These are phyloP conservation scores for Actias luna DNA, from an alignment of 2,888 invertebrate species.

Conservation along the genomic window DNA sequence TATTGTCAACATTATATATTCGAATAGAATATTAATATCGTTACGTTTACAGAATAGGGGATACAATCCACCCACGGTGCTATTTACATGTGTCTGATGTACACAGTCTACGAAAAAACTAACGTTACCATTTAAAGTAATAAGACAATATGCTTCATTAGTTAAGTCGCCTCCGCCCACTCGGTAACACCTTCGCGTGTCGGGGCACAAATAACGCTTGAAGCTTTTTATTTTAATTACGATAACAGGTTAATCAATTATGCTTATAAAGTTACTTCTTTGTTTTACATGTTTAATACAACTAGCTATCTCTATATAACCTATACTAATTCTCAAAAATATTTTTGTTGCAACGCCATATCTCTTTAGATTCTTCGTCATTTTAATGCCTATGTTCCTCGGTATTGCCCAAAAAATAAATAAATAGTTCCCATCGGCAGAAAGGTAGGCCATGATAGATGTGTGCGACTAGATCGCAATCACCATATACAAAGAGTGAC, in stretches of 20 bases:
- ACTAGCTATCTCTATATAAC: too few species aligned
- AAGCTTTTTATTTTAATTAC: conserved; percentile 11
- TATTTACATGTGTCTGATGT: conserved; percentile 63
- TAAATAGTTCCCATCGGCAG: too few species aligned
- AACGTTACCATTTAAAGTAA: conserved; percentile 68
- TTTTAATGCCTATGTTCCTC: too few species aligned
- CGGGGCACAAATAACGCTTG: conserved; percentile 11
- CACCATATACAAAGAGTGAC: too few species aligned
- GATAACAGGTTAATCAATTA: conserved; percentile 8
- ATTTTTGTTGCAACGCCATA: too few species aligned
- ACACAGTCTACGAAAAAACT: conserved; percentile 58
- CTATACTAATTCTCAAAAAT: too few species aligned
- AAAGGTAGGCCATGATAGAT: too few species aligned
- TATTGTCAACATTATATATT: neutral
- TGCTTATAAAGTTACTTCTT: conserved; percentile 3
- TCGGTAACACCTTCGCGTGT: conserved; percentile 37
- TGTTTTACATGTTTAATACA: neutral
- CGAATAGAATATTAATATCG: conserved; percentile 20
- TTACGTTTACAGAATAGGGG: conserved; percentile 49
- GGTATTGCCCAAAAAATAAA: too few species aligned
- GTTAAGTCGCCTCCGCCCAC: conserved; percentile 64
- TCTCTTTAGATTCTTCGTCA: too few species aligned
- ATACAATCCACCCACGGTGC: conserved; percentile 61
- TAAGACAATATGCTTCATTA: conserved; percentile 78
- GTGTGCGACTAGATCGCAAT: too few species aligned